These are phyloP conservation scores for Psittacula derbiana DNA, from an alignment of 2,797 vertebrate genomes.

Conservation along the genomic window DNA sequence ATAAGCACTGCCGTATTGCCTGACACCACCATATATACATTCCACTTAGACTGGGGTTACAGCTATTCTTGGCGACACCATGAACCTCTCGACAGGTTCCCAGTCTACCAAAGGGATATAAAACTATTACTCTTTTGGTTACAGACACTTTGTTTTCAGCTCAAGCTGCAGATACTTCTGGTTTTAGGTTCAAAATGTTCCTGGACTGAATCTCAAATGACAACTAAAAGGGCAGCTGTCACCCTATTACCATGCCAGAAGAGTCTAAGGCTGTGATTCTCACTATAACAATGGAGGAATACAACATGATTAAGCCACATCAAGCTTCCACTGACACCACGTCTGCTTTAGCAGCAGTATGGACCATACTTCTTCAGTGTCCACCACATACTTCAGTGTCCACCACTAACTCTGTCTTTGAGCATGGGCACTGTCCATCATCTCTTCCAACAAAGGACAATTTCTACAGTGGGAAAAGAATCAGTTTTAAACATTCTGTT, in stretches of 20 bases:
- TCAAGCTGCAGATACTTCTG: constrained; percentile 24
- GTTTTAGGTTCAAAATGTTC: constrained; percentile 45
- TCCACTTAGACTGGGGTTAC: background rate
- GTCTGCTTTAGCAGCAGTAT: background rate
- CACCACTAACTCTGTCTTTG: background rate
- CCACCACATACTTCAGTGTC: no score
- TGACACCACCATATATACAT: background rate
- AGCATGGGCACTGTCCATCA: fast-evolving
- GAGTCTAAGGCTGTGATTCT: background rate
- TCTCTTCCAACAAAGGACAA: background rate
- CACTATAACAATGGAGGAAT: background rate
- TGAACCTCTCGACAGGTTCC: background rate
- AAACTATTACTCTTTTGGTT: constrained; percentile 9
- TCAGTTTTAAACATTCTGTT: background rate
- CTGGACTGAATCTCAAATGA: constrained; percentile 13
- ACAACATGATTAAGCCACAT: background rate
- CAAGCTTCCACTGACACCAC: background rate
- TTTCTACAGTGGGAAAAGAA: background rate
- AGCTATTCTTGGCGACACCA: background rate
- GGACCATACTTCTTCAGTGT: background rate
- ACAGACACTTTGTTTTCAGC: background rate
- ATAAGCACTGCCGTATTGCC: background rate
- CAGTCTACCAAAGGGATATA: constrained; percentile 10
- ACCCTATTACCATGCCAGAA: constrained; percentile 19
- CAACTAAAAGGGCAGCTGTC: constrained; percentile 42